These are phyloP conservation scores for Pheosia gnoma DNA, from an alignment of 2,888 invertebrate genomes.

Conservation along the genomic window DNA sequence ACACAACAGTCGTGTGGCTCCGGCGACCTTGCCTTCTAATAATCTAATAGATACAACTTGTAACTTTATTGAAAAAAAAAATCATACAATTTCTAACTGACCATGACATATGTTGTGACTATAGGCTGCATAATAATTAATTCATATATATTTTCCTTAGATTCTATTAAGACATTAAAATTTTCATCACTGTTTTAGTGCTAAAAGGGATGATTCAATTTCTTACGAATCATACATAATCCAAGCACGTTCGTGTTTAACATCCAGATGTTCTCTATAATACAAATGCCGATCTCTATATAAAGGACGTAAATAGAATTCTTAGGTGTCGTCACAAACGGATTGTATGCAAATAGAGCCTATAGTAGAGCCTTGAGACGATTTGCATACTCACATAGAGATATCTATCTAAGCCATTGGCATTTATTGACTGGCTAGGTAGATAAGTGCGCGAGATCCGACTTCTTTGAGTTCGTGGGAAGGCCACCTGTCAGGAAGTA, in stretches of 20 bases:
- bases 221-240: not conserved
- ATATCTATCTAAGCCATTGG: conserved; percentile 52
- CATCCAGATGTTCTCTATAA: not conserved
- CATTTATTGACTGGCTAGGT: conserved; percentile 41
- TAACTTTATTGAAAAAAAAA: too few species aligned
- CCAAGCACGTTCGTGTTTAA: not conserved
- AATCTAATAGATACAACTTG: too few species aligned
- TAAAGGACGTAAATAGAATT: conserved; percentile 32
- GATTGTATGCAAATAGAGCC: conserved; percentile 71
- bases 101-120: too few species aligned
- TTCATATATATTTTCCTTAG: not conserved
- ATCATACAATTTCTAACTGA: too few species aligned
- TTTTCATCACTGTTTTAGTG: not conserved
- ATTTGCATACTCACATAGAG: conserved; percentile 56
- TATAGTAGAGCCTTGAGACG: conserved; percentile 54
- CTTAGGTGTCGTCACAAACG: conserved; percentile 53
- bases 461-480: conserved; percentile 3
- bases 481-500: conserved; percentile 3
- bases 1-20: too few species aligned
- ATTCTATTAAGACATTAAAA: not conserved
- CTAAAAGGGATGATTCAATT: not conserved
- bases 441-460: conserved; percentile 28
- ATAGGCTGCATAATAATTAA: too few species aligned
- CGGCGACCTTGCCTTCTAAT: too few species aligned
- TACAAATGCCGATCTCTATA: conserved; percentile 14